Base-by-base conservation (phyloP, 2,797 vertebrate genomes). In the Pelochelys cantorii region DNA sequence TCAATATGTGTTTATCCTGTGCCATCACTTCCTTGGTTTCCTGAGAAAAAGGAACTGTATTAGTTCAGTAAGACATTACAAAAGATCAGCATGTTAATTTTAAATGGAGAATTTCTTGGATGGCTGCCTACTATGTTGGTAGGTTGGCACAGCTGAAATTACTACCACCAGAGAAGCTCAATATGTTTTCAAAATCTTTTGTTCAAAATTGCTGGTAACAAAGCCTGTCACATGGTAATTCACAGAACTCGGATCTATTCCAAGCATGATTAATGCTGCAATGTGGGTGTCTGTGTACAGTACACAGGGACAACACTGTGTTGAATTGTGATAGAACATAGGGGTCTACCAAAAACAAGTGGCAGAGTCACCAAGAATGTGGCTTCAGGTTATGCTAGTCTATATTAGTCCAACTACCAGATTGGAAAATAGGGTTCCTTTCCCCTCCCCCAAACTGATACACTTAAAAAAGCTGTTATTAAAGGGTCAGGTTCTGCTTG, bases 61-160 rank as follows among this genome's bases (percentile, higher is more conserved):
- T 60, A 53, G 13, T 75, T 48, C 75, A 37, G 55, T 65, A 86
- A 17, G 17, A 23, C 14, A 75, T 84, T 11, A 17, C 29, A 62
- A 78, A 62, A 48, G 8, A 3, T 88, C 37, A 86, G 23, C 23
- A 2, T 25, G 48, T 85, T 94, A 52, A 71, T 87, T 23, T 27
- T 86, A 56, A 68, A 83, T 57, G 54, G 13, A 48, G 90, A 85
- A 74, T n/a, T 83, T 80, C 79, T 86, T 83, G 56, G 56, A 27
- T 80, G 27, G 14, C 2, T 80, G 60, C 48, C 87, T 84, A 48
- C 54, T 17, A 2, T 57, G 31, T 52, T 88, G 77, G 88, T 60
- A 88, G 78, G 56, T 68, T 77, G 88, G 18, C 42, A 82, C 81
- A 37, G 27, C 37, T 53, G 55, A 79, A 59, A 48, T 34, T 80